phyloP scores from a whole-genome alignment of 23 tunicate genomes.

The Trididemnum nubilum region DNA sequence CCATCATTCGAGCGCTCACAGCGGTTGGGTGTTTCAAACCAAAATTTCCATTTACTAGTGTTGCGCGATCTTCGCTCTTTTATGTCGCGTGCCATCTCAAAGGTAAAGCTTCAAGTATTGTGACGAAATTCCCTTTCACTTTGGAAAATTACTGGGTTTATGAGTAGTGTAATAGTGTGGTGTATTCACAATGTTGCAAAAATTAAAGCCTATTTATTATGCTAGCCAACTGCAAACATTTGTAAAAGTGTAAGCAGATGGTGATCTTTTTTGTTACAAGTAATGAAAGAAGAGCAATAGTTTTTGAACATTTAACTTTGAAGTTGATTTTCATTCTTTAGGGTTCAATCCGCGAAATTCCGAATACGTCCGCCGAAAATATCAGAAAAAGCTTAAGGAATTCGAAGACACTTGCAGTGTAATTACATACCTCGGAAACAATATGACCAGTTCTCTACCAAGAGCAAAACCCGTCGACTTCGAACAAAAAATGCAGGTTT shows the following conservation, averaged over 20 bases:
- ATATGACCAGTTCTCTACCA: constrained; percentile 83
- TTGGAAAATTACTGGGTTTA: not conserved
- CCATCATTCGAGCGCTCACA: constrained; percentile 62
- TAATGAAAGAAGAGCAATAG: too few species aligned
- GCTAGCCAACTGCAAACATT: too few species aligned
- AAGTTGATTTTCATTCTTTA: too few species aligned
- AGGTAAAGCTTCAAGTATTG: constrained; percentile 45
- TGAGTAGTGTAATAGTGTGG: not conserved
- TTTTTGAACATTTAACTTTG: too few species aligned
- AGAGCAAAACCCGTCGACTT: constrained; percentile 46
- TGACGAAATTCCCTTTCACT: too few species aligned
- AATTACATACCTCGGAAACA: constrained; percentile 73
- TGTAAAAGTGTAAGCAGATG: too few species aligned
- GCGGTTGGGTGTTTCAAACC: constrained; percentile 93
- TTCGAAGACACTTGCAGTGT: constrained; percentile 57
- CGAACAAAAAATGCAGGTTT: constrained; percentile 69
- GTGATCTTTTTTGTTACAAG: too few species aligned
- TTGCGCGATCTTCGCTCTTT: constrained; percentile 53
- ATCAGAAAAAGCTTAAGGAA: constrained; percentile 44
- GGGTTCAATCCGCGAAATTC: constrained; percentile 73
- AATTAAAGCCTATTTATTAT: too few species aligned
- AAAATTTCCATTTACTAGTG: constrained; percentile 81
- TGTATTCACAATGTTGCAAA: constrained; percentile 1
- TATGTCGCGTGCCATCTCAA: constrained; percentile 81
- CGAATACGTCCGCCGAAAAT: constrained; percentile 54